Conservation (phyloP, 1,140 invertebrate species). For the Pantala flavescens region DNA sequence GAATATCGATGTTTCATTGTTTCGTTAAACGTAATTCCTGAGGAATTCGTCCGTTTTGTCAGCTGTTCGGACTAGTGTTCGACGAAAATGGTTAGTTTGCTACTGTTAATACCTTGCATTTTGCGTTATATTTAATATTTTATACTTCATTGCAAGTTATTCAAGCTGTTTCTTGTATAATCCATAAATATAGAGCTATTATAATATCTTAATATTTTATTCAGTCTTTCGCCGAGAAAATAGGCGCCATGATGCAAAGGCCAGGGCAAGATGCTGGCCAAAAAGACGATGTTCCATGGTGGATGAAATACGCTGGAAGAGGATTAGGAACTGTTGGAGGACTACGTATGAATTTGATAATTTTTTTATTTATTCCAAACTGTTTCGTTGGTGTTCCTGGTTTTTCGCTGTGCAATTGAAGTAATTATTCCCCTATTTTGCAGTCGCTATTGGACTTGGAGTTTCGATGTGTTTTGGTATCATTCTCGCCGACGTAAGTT, state of each 20-base stretch:
- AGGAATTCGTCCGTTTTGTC: no score
- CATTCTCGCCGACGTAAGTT: slow-evolving; percentile 47
- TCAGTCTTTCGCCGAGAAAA: slow-evolving; percentile 62
- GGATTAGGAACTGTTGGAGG: slow-evolving; percentile 73
- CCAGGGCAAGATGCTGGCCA: slow-evolving; percentile 59
- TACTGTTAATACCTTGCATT: no score
- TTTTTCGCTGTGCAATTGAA: no score
- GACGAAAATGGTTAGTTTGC: no score
- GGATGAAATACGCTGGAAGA: slow-evolving; percentile 75
- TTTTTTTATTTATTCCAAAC: neutral
- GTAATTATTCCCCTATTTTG: slow-evolving; percentile 27
- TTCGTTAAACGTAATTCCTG: no score
- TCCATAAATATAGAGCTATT: no score
- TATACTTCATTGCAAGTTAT: no score
- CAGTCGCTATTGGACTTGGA: slow-evolving; percentile 83
- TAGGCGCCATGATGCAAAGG: slow-evolving; percentile 59
- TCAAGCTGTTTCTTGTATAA: no score
- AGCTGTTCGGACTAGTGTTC: no score
- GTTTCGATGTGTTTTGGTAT: slow-evolving; percentile 66
- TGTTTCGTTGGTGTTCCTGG: no score
- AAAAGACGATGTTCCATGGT: slow-evolving; percentile 77
- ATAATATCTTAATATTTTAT: neutral
- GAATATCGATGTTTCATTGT: no score
- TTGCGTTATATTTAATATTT: no score
- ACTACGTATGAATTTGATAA: slow-evolving; percentile 47